phyloP scores from a whole-genome alignment of 2,113 vertebrate species.

The Tragelaphus scriptus region DNA sequence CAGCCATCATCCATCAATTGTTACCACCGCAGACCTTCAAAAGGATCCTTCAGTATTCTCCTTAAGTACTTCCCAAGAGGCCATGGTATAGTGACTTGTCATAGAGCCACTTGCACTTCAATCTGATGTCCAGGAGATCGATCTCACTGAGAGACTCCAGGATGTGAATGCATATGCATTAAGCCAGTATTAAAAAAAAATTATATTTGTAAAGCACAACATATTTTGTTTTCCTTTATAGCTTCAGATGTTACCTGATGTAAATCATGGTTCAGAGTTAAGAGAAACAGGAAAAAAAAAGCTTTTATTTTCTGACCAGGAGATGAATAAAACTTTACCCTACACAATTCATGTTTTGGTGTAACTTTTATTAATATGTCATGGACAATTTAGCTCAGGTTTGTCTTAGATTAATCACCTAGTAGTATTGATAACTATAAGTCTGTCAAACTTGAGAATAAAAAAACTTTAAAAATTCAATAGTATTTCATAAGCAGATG shows the following conservation, averaged over 20 bases:
- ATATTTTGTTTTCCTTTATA: not conserved
- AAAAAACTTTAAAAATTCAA: not conserved
- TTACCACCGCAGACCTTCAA: slow-evolving; percentile 93
- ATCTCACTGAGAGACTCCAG: slow-evolving; percentile 93
- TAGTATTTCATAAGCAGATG: not conserved
- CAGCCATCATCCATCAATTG: slow-evolving; percentile 77
- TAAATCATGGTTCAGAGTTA: not conserved
- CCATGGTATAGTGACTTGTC: slow-evolving; percentile 89
- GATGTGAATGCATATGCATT: slow-evolving; percentile 79
- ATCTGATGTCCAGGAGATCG: slow-evolving; percentile 92
- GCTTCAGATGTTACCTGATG: not conserved
- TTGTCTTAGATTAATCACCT: not conserved
- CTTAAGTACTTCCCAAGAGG: slow-evolving; percentile 92
- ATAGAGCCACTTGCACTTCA: slow-evolving; percentile 85
- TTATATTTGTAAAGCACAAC: not conserved
- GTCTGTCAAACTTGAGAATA: not conserved
- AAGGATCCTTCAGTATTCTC: slow-evolving; percentile 93
- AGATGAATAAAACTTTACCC: not conserved
- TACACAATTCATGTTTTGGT: not conserved
- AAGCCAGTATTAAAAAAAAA: not conserved
- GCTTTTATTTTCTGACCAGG: not conserved
- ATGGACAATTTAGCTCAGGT: slow-evolving; percentile 4
- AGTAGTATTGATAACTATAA: not conserved
- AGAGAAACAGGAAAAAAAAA: not conserved
- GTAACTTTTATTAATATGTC: not conserved